A percentile compares a stretch with the other conserved stretches of the same genome.
Conservation (phyloP, 2,113 vertebrate genomes). For the Silurus asotus region DNA sequence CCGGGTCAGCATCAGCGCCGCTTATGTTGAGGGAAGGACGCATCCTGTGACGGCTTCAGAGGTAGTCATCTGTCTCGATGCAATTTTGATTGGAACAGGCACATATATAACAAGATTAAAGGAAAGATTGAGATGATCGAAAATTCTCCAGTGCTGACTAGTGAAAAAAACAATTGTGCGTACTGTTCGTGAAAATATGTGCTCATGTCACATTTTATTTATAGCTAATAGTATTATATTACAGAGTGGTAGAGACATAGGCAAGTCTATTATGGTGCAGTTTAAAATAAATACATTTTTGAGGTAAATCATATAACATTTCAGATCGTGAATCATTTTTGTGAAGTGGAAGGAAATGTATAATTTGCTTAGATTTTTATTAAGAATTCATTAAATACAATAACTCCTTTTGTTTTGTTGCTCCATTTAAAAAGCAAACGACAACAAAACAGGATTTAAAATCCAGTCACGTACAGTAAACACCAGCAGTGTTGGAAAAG, state of each 20-base stretch:
- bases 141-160: neutral
- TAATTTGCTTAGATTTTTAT: neutral
- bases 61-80: conserved; percentile 62
- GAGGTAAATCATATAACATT: neutral
- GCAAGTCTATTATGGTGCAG: neutral
- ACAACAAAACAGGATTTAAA: neutral
- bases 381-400: neutral
- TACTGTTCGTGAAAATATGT: neutral
- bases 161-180: neutral
- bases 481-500: neutral
- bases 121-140: neutral
- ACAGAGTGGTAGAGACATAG: neutral
- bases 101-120: neutral
- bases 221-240: neutral
- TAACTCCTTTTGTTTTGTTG: too few species aligned
- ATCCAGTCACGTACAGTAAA: neutral
- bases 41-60: conserved; percentile 70
- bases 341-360: neutral
- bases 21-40: conserved; percentile 67
- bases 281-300: neutral
- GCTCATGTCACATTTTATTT: neutral
- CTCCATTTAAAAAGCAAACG: neutral
- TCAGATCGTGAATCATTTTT: neutral
- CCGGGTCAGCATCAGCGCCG: conserved; percentile 64
- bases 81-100: too few species aligned